These are phyloP conservation scores for Lasioglossum calceatum DNA, from an alignment of 2,888 invertebrate genomes.

Conservation along the genomic window DNA sequence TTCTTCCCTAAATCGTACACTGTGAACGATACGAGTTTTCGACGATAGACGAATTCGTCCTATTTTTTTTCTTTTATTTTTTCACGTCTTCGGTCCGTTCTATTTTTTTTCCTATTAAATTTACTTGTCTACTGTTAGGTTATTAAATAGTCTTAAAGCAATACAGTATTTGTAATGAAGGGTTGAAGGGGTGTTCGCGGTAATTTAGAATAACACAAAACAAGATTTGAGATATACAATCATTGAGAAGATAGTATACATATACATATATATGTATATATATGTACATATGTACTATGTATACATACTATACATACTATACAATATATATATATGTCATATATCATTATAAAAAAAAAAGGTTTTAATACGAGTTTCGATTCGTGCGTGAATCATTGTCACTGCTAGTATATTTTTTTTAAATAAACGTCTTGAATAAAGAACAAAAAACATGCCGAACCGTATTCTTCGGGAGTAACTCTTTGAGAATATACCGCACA, in stretches of 20 bases:
- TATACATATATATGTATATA: conserved; percentile 25
- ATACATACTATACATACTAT: neutral
- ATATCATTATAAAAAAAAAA: conserved; percentile 33
- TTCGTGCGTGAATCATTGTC: conserved; percentile 40
- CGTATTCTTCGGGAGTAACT: conserved; percentile 24
- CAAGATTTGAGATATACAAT: conserved; percentile 59
- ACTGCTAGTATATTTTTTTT: conserved; percentile 62
- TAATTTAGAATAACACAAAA: conserved; percentile 57
- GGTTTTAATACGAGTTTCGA: conserved; percentile 41
- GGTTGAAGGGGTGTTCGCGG: conserved; percentile 47
- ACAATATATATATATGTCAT: conserved; percentile 29
- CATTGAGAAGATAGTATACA: conserved; percentile 49
- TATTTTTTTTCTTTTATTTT: neutral
- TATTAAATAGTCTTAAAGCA: conserved; percentile 59
- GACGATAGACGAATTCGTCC: neutral
- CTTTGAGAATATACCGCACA: conserved; percentile 20
- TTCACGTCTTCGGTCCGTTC: neutral
- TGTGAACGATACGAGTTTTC: neutral
- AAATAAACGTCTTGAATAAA: conserved; percentile 50
- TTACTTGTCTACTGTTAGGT: conserved; percentile 36
- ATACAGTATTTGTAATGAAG: conserved; percentile 65
- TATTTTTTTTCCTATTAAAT: conserved; percentile 27
- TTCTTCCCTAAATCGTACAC: neutral
- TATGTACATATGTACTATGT: neutral
- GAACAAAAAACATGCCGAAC: conserved; percentile 22